Evolutionary conservation across 2,888 invertebrate species (phyloP), one percentile per base, ranked within the genome.

Genomic region (Nemotelus nigrinus): DNA sequence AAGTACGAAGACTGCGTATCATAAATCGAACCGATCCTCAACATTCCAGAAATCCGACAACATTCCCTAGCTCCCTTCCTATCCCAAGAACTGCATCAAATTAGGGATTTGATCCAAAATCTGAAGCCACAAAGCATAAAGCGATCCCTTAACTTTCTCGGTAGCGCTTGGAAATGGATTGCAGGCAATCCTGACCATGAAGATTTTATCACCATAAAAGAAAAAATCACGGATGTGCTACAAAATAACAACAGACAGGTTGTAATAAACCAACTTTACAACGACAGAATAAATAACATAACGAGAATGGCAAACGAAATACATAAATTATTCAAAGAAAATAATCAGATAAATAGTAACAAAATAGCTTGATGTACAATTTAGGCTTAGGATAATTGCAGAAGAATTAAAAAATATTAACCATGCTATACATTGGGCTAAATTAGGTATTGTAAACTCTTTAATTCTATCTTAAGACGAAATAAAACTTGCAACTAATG

Each of bases 391-490:
- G 45, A 10, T 65, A 43, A 65, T 25, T 25, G 25, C 25, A 25
- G 25, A 25, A 25, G 25, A 25, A 25, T 25, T 1, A 25, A 25
- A 25, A 25, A 25, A 25, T 25, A 1, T 25, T 25, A 25, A 25
- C 25, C 25, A 25, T 47, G 65, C 45, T 6, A 6, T 65, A n/a
- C n/a, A 47, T 47, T 65, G 44, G 10, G 47, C 65, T 4, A 1
- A 65, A 65, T 45, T 45, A 4, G 65, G 65, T 6, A 65, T 47
- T 65, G 47, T 65, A 2, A 44, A 65, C 47, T 78, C 80, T 3
- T 79, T 80, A 25, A 80, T 81, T 45, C 65, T 81, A 25, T 25
- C 79, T 3, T 78, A 72, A 53, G 75, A 77, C 41, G 78, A 81
- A 78, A 72, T 80, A 50, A 77, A 65, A 64, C 41, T 76, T 60